These are phyloP conservation scores for Trematocara variabile DNA, from an alignment of 2,113 vertebrate genomes.

Conservation along the genomic window DNA sequence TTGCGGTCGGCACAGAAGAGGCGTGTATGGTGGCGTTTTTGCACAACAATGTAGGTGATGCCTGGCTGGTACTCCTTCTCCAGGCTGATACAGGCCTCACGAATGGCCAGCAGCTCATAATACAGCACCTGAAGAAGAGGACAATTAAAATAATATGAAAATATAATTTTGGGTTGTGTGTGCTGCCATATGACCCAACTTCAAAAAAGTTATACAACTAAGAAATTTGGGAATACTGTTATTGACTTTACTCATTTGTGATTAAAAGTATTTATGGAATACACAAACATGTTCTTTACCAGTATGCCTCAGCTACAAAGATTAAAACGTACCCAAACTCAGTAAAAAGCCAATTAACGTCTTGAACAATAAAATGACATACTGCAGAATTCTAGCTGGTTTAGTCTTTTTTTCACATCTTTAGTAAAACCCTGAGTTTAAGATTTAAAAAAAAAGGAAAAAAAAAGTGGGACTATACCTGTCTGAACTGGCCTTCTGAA, in stretches of 20 bases:
- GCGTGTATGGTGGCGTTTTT: conserved; percentile 98
- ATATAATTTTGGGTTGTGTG: neutral
- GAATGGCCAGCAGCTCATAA: conserved; percentile 96
- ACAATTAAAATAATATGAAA: neutral
- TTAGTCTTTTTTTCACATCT: neutral
- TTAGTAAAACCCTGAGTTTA: neutral
- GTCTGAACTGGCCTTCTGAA: too few relatives aligned
- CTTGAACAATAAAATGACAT: neutral
- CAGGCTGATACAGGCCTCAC: conserved; percentile 97
- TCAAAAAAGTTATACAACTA: neutral
- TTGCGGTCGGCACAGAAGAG: conserved; percentile 97
- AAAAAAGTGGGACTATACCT: too few relatives aligned
- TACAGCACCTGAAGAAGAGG: conserved; percentile 84
- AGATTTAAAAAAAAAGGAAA: neutral
- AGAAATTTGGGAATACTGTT: neutral
- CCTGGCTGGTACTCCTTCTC: conserved; percentile 99
- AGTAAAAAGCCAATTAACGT: neutral
- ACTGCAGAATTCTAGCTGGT: neutral
- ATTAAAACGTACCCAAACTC: neutral
- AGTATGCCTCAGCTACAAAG: neutral
- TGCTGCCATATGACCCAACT: neutral
- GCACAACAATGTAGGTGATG: conserved; percentile 98
- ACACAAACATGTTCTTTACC: neutral
- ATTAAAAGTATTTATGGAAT: neutral
- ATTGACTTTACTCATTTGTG: neutral